Percentiles rank a stretch among this genome's conserved stretches.
phyloP scores from a whole-genome alignment of 2,888 invertebrate species.

The Athalia rosae region DNA sequence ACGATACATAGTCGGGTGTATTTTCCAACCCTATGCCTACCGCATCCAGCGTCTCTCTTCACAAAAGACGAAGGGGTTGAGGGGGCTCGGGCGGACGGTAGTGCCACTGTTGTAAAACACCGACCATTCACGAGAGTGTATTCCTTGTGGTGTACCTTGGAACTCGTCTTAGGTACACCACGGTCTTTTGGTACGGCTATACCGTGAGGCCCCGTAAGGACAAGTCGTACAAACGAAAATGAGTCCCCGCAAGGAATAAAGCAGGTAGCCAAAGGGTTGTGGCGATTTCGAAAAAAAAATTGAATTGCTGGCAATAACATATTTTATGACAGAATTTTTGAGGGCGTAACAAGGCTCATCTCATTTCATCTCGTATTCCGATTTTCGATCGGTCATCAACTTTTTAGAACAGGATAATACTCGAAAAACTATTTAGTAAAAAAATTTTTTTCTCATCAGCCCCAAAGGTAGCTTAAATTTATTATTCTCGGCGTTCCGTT shows the following conservation, averaged over 20 bases:
- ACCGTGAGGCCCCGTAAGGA: not conserved
- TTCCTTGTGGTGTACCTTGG: constrained; percentile 55
- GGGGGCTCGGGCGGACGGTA: constrained; percentile 28
- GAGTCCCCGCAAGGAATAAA: not conserved
- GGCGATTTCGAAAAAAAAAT: constrained; percentile 33
- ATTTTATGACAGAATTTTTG: constrained; percentile 42
- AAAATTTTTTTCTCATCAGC: no score
- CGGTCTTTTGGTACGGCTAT: no score
- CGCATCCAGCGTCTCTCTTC: not conserved
- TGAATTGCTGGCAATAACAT: constrained; percentile 34
- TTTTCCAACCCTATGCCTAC: no score
- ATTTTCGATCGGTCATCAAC: no score
- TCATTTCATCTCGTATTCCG: no score
- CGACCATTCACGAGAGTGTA: constrained; percentile 63
- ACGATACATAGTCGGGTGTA: constrained; percentile 31
- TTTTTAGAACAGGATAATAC: no score
- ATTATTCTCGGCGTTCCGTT: no score
- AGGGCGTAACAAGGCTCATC: not conserved
- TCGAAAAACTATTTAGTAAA: no score
- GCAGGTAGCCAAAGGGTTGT: constrained; percentile 62
- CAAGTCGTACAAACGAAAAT: not conserved
- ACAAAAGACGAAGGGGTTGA: not conserved
- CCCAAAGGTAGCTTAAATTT: no score
- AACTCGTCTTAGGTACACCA: constrained; percentile 26
- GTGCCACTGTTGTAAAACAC: constrained; percentile 66